These are phyloP conservation scores for Holacanthus passer DNA, from an alignment of 2,113 vertebrate species.

Conservation along the genomic window DNA sequence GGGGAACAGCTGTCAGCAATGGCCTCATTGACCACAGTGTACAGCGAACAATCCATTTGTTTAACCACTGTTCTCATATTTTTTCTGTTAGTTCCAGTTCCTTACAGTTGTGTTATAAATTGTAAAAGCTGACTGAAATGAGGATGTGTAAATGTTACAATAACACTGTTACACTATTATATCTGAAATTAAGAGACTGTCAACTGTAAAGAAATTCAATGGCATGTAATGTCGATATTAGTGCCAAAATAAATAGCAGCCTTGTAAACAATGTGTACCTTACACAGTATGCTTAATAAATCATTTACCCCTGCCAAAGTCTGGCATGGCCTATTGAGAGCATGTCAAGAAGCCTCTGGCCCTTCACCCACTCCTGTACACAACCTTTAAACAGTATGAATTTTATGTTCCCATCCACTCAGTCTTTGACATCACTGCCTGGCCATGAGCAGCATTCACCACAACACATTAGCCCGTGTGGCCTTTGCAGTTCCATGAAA, in stretches of 20 bases:
- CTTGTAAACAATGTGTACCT: neutral
- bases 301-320: neutral
- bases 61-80: too few relatives aligned
- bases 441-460: neutral
- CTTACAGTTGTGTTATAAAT: too few relatives aligned
- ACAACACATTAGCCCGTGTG: neutral
- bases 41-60: neutral
- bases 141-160: too few relatives aligned
- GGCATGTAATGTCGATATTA: neutral
- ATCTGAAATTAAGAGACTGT: too few relatives aligned
- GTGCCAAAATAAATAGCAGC: neutral
- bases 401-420: too few relatives aligned
- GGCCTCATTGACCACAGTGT: neutral
- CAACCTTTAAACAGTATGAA: neutral
- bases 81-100: too few relatives aligned
- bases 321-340: neutral
- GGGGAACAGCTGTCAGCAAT: too few relatives aligned
- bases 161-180: too few relatives aligned
- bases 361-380: neutral
- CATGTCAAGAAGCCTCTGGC: neutral
- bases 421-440: neutral
- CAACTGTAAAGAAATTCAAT: neutral
- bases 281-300: neutral
- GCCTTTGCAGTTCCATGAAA: neutral
- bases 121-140: too few relatives aligned